Percentiles rank a stretch among this genome's conserved stretches.
Evolutionary conservation across 2,113 vertebrate species (phyloP).

Genomic region (Paracanthobrama guichenoti): DNA sequence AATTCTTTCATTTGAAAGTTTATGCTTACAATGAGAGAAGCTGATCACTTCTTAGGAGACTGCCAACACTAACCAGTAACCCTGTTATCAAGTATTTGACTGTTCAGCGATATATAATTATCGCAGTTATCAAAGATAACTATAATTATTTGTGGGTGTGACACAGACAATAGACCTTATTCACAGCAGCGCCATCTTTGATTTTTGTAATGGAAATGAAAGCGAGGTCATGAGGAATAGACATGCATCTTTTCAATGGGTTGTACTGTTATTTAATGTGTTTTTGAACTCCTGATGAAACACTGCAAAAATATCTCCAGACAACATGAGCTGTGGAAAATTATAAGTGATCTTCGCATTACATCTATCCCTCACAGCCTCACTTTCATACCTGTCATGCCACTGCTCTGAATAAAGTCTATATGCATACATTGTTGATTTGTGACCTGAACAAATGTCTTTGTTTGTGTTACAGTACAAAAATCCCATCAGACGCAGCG

Average conservation of each 20-base stretch:
- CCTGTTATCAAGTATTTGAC: background rate
- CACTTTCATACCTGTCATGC: no score
- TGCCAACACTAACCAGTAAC: background rate
- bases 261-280: no score
- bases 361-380: no score
- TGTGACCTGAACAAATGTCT: background rate
- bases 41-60: background rate
- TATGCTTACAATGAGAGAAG: background rate
- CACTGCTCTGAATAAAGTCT: no score
- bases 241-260: no score
- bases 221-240: no score
- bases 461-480: background rate
- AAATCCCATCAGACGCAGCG: background rate
- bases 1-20: background rate
- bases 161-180: background rate
- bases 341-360: no score
- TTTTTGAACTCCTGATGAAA: no score
- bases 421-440: background rate
- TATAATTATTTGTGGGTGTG: background rate
- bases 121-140: background rate
- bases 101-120: background rate
- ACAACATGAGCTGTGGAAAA: no score
- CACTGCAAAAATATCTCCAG: no score
- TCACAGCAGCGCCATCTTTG: no score
- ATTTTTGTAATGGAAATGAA: no score